Percentiles rank a stretch among this genome's conserved stretches.
Conservation (phyloP, 1,140 invertebrate species). For the Aporrectodea caliginosa region DNA sequence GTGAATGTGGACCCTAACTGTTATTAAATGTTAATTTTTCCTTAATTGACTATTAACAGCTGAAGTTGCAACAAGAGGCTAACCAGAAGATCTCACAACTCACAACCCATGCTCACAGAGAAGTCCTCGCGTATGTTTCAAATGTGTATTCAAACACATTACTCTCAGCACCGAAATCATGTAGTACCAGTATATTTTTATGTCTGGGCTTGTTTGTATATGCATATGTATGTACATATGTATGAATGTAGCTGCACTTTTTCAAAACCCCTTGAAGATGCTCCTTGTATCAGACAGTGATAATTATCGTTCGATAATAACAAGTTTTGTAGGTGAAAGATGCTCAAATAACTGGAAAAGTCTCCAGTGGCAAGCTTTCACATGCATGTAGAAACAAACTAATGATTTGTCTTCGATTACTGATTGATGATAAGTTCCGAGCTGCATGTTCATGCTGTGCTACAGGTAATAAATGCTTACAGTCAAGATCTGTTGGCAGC, state of each 20-base stretch:
- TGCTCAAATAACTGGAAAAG: no score
- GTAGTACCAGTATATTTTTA: no score
- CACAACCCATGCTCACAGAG: constrained; percentile 53
- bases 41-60: constrained; percentile 38
- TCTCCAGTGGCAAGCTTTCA: no score
- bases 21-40: background rate
- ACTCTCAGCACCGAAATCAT: background rate
- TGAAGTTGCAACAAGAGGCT: constrained; percentile 54
- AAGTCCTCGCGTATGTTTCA: constrained; percentile 51
- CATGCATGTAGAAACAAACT: no score
- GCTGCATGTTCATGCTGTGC: no score
- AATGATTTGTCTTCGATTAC: no score
- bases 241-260: background rate
- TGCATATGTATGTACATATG: no score
- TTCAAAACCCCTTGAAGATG: background rate
- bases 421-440: no score
- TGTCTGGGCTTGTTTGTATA: no score
- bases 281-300: background rate
- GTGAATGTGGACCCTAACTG: background rate
- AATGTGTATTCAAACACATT: background rate
- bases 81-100: constrained; percentile 56
- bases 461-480: no score
- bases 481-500: background rate
- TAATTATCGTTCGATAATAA: no score
- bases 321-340: no score